Percentiles rank a stretch among this genome's conserved stretches.
These are phyloP conservation scores for Tinea semifulvella DNA, from an alignment of 2,888 invertebrate genomes.

Conservation along the genomic window DNA sequence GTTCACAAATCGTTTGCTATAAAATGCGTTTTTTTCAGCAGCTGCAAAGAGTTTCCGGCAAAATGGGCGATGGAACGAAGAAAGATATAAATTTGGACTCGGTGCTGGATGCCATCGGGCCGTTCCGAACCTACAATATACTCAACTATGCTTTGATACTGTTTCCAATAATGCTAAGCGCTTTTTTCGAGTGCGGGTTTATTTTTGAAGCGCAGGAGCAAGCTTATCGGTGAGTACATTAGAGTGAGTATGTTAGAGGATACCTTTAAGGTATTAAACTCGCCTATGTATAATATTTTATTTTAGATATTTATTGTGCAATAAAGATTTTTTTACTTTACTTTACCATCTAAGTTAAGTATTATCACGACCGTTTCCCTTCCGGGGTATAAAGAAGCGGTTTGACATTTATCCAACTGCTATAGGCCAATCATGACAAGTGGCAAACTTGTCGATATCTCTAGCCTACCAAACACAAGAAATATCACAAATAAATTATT, in stretches of 20 bases:
- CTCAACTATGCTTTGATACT: conserved; percentile 51
- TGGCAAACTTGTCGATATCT: no score
- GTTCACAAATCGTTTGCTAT: conserved; percentile 10
- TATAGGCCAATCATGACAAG: no score
- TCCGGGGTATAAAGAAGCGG: no score
- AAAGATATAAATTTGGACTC: conserved; percentile 59
- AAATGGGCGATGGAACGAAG: conserved; percentile 41
- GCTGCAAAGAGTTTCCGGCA: conserved; percentile 12
- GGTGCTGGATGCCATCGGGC: conserved; percentile 50
- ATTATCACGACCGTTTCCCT: no score
- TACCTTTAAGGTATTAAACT: no score
- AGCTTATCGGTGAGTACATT: conserved; percentile 37
- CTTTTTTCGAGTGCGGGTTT: conserved; percentile 56
- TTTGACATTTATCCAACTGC: no score
- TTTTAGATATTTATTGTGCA: no score
- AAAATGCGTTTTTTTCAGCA: conserved; percentile 6
- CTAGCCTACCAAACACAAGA: no score
- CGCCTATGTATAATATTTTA: no score
- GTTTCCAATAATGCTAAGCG: conserved; percentile 48
- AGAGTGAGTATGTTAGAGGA: background rate
- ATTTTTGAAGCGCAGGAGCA: conserved; percentile 55
- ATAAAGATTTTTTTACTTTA: no score
- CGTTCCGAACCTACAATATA: conserved; percentile 53
- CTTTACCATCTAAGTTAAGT: no score
- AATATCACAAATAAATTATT: no score